phyloP scores from a whole-genome alignment of 2,113 vertebrate species.

The Argyrosomus japonicus region DNA sequence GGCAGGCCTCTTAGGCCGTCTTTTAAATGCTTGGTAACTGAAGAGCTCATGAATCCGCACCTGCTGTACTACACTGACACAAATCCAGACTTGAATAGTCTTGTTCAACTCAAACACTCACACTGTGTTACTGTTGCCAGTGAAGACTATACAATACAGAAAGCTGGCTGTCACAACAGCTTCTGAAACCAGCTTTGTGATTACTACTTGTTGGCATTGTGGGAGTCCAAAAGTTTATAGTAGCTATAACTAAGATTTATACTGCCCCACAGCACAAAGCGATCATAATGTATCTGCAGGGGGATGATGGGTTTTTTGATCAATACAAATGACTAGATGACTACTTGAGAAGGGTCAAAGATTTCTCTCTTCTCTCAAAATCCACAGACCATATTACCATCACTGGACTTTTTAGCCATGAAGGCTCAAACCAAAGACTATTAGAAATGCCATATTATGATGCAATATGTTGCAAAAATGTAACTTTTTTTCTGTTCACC shows the following conservation, averaged over 20 bases:
- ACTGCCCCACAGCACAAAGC: background rate
- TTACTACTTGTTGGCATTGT: constrained; percentile 43
- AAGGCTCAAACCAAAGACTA: no score
- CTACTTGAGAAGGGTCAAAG: constrained; percentile 9
- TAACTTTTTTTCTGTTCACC: no score
- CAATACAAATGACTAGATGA: constrained; percentile 30
- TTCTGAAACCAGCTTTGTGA: constrained; percentile 46
- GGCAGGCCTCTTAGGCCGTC: background rate
- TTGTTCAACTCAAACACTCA: constrained; percentile 18
- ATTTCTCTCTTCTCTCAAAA: constrained; percentile 26
- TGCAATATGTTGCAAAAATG: no score
- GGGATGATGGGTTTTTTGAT: constrained; percentile 42
- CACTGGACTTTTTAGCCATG: no score
- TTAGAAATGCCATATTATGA: no score
- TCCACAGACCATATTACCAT: no score
- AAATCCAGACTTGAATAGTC: constrained; percentile 27
- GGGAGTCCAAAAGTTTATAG: constrained; percentile 40
- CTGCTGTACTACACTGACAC: constrained; percentile 18
- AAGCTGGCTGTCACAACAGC: constrained; percentile 41
- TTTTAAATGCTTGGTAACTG: constrained; percentile 12
- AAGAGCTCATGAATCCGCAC: background rate
- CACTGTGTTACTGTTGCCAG: constrained; percentile 34
- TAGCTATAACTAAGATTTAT: constrained; percentile 53
- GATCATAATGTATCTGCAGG: constrained; percentile 52
- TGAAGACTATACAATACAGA: constrained; percentile 19